Evolutionary conservation across 2,888 invertebrate species (phyloP).

Genomic region (Caenorhabditis macrosperma): DNA sequence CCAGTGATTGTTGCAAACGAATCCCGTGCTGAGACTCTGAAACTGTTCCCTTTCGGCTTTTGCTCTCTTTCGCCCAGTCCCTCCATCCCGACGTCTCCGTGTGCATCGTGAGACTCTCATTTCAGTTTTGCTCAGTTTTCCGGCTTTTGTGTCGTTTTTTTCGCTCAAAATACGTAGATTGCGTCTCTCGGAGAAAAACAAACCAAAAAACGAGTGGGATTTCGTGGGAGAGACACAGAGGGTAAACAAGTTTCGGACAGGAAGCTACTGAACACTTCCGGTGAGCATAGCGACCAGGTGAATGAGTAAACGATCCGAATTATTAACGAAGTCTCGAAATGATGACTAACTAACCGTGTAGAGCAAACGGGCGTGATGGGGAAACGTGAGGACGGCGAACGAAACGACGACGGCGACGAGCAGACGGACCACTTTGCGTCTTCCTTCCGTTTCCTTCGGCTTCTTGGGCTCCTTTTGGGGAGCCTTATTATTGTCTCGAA

Average conservation of each 20-base stretch:
- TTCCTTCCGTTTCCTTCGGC: conserved; percentile 53
- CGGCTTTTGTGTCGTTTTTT: conserved; percentile 1
- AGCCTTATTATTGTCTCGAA: background rate
- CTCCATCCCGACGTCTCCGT: no score
- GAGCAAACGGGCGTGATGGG: conserved; percentile 87
- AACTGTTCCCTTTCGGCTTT: conserved; percentile 18
- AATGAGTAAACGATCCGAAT: background rate
- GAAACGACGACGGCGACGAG: conserved; percentile 91
- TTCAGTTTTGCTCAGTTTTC: conserved; percentile 1
- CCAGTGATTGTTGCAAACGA: conserved; percentile 68
- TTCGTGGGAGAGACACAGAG: background rate
- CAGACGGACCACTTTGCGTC: conserved; percentile 85
- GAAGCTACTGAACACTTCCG: background rate
- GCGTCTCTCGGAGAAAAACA: conserved; percentile 12
- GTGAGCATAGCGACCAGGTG: background rate
- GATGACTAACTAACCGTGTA: conserved; percentile 59
- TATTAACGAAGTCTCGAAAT: background rate
- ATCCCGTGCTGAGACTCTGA: conserved; percentile 68
- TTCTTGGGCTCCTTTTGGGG: conserved; percentile 28
- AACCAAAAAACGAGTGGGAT: conserved; percentile 7
- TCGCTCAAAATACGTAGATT: background rate
- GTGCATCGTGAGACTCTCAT: background rate
- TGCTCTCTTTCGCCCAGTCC: background rate
- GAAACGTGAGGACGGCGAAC: conserved; percentile 91
- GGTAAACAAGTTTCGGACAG: conserved; percentile 11